A percentile compares a stretch with the other conserved stretches of the same genome.
phyloP scores from a whole-genome alignment of 1,140 invertebrate genomes.

The Fopius arisanus region DNA sequence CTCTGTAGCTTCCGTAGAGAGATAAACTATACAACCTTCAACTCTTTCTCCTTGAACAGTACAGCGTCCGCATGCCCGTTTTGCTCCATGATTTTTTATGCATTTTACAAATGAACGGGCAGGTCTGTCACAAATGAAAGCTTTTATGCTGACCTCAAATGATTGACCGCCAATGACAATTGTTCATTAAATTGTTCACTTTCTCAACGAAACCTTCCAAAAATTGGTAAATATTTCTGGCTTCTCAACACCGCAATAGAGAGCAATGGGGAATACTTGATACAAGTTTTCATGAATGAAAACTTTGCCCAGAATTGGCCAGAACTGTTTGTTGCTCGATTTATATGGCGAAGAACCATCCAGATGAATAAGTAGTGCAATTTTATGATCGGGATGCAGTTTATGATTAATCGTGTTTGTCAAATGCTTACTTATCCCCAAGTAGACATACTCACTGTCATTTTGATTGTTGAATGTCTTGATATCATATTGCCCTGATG shows the following conservation, averaged over 20 bases:
- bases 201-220: conserved; percentile 18
- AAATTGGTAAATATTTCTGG: conserved; percentile 2
- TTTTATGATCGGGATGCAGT: not conserved
- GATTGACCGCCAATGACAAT: not conserved
- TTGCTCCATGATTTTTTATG: conserved; percentile 25
- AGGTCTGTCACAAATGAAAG: conserved; percentile 32
- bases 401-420: not conserved
- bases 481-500: not conserved
- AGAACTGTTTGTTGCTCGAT: conserved; percentile 8
- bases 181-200: conserved; percentile 7
- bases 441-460: not conserved
- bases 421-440: not conserved
- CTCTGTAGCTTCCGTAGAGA: no score
- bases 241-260: conserved; percentile 23
- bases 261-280: conserved; percentile 9
- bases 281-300: conserved; percentile 5
- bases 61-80: conserved; percentile 26
- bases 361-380: not conserved
- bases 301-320: conserved; percentile 23
- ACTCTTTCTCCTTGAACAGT: conserved; percentile 11
- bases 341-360: not conserved
- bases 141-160: conserved; percentile 2
- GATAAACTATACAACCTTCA: conserved; percentile 2
- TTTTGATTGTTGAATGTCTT: not conserved
- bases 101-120: conserved; percentile 23